Conservation (phyloP, 2,888 invertebrate genomes). For the Entomobrya multifasciata region DNA sequence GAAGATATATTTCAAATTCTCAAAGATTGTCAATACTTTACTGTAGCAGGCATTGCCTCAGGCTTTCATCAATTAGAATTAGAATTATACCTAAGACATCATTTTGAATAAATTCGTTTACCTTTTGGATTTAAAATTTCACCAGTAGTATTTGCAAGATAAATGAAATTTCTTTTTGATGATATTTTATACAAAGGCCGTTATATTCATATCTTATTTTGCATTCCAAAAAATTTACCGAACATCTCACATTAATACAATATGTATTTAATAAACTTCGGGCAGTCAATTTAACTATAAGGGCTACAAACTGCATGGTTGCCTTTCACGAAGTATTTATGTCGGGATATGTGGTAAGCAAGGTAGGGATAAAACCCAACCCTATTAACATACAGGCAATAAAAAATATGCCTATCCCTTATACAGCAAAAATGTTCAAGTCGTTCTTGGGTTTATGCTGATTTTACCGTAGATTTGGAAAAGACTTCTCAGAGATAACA, state of each 20-base stretch:
- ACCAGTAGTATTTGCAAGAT: neutral
- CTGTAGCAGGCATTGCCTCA: neutral
- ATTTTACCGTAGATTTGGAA: neutral
- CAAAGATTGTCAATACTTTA: neutral
- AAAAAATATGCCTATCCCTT: slow-evolving; percentile 3
- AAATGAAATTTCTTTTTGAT: slow-evolving; percentile 1
- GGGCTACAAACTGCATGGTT: slow-evolving; percentile 1
- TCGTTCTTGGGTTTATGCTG: neutral
- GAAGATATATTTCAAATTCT: neutral
- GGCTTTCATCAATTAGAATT: slow-evolving; percentile 26
- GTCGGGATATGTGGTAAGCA: neutral
- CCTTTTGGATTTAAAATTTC: slow-evolving; percentile 13
- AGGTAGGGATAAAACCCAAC: neutral
- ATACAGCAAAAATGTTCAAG: neutral
- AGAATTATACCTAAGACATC: neutral
- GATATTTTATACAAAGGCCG: neutral
- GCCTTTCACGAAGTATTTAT: neutral
- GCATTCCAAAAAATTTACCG: slow-evolving; percentile 4
- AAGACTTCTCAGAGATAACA: neutral
- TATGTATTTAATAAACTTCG: slow-evolving; percentile 66
- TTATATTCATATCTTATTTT: neutral
- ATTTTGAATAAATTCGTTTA: slow-evolving; percentile 1
- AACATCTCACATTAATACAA: slow-evolving; percentile 73
- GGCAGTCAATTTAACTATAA: neutral
- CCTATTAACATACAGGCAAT: slow-evolving; percentile 15